phyloP scores from a whole-genome alignment of 2,113 vertebrate genomes.

The Camelus dromedarius region DNA sequence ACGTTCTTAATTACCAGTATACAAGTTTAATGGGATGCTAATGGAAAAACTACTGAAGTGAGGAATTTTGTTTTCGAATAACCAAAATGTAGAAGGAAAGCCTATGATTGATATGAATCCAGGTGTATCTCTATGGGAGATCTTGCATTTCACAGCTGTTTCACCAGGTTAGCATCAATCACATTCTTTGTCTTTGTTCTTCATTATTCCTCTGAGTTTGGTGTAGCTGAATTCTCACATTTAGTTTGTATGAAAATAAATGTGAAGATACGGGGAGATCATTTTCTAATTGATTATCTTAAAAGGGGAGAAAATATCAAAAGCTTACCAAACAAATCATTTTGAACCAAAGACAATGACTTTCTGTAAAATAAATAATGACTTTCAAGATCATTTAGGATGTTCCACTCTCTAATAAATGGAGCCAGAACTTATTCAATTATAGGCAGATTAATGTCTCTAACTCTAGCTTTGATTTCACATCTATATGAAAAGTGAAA shows the following conservation, averaged over 20 bases:
- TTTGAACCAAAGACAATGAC: neutral
- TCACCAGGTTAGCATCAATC: conserved; percentile 10
- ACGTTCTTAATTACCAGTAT: conserved; percentile 29
- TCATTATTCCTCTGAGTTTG: conserved; percentile 12
- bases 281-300: conserved; percentile 8
- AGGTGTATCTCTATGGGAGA: neutral
- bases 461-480: conserved; percentile 42
- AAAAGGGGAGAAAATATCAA: neutral
- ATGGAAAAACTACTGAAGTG: conserved; percentile 20
- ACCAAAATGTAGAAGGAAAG: neutral
- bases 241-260: neutral
- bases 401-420: neutral
- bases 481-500: conserved; percentile 31
- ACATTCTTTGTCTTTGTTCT: neutral
- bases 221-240: conserved; percentile 7
- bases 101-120: neutral
- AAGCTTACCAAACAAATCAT: neutral
- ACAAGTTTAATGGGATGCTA: conserved; percentile 42
- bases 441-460: neutral
- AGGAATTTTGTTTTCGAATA: conserved; percentile 32
- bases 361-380: conserved; percentile 13
- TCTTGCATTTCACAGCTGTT: neutral
- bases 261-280: neutral
- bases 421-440: neutral
- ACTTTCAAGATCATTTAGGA: neutral